These are phyloP conservation scores for Leptinotarsa undecemlineata DNA, from an alignment of 1,140 invertebrate species.

Conservation along the genomic window DNA sequence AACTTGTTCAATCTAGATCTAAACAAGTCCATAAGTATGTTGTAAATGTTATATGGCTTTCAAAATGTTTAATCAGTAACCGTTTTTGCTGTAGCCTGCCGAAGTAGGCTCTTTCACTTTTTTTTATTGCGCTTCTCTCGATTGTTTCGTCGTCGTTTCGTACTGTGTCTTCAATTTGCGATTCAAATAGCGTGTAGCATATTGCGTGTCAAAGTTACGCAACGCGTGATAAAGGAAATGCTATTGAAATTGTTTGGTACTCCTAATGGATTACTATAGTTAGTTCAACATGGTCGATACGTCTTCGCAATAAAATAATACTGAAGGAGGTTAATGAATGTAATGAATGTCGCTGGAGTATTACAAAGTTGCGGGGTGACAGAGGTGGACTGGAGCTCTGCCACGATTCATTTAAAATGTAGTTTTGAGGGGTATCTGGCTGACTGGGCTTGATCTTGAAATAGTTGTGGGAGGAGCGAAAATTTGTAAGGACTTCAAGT, in stretches of 20 bases:
- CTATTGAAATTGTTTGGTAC: slow-evolving; percentile 29
- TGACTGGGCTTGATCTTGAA: too few relatives aligned
- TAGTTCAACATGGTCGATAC: slow-evolving; percentile 31
- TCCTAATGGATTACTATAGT: slow-evolving; percentile 34
- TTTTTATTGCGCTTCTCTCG: too few relatives aligned
- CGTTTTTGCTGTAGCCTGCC: too few relatives aligned
- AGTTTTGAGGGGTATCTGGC: too few relatives aligned
- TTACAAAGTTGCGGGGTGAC: background rate
- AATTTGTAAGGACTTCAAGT: too few relatives aligned
- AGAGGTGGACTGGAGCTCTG: background rate
- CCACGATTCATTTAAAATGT: too few relatives aligned
- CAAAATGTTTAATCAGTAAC: too few relatives aligned
- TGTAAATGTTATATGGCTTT: too few relatives aligned
- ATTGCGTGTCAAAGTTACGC: slow-evolving; percentile 25
- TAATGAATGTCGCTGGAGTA: slow-evolving; percentile 23
- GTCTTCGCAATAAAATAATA: slow-evolving; percentile 28
- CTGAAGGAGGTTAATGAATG: slow-evolving; percentile 31
- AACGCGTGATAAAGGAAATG: slow-evolving; percentile 32
- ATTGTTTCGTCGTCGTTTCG: background rate
- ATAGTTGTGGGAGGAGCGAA: too few relatives aligned
- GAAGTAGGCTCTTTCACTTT: too few relatives aligned
- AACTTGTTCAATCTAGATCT: too few relatives aligned
- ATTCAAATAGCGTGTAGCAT: slow-evolving; percentile 7
- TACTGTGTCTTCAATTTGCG: slow-evolving; percentile 3
- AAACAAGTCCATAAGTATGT: too few relatives aligned